Percentiles rank a stretch among this genome's conserved stretches.
These are phyloP conservation scores for Chinchilla lanigera DNA, from an alignment of 2,113 vertebrate genomes.

Conservation along the genomic window DNA sequence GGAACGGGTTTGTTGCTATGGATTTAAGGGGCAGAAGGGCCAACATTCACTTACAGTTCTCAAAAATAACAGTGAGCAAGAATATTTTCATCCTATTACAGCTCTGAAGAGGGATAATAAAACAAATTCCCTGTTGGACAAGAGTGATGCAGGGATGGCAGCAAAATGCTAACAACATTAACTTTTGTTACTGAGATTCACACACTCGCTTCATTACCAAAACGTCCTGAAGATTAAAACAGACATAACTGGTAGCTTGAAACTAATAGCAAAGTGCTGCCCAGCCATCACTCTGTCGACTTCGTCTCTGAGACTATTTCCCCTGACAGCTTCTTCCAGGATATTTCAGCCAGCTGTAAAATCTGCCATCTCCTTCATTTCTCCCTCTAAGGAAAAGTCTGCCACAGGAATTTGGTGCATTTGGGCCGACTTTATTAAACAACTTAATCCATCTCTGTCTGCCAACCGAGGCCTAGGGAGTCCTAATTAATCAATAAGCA, in stretches of 20 bases:
- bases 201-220: neutral
- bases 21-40: slow-evolving; percentile 76
- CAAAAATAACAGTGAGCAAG: slow-evolving; percentile 62
- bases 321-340: slow-evolving; percentile 59
- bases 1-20: slow-evolving; percentile 66
- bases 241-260: slow-evolving; percentile 63
- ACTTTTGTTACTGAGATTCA: slow-evolving; percentile 37
- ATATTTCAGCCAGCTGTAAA: slow-evolving; percentile 63
- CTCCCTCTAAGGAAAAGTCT: slow-evolving; percentile 54
- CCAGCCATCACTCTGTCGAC: slow-evolving; percentile 42
- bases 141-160: slow-evolving; percentile 44
- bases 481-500: slow-evolving; percentile 79
- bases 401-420: slow-evolving; percentile 60
- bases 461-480: slow-evolving; percentile 64
- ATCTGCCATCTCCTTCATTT: slow-evolving; percentile 20
- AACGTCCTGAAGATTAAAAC: slow-evolving; percentile 63
- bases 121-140: slow-evolving; percentile 26
- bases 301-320: slow-evolving; percentile 14
- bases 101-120: slow-evolving; percentile 43
- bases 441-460: slow-evolving; percentile 79
- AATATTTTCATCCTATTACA: slow-evolving; percentile 67
- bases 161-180: slow-evolving; percentile 43
- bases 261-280: slow-evolving; percentile 51
- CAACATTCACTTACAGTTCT: slow-evolving; percentile 68
- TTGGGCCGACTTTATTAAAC: slow-evolving; percentile 71